Evolutionary conservation across 2,888 invertebrate species (phyloP).

Genomic region (Idaea aversata): DNA sequence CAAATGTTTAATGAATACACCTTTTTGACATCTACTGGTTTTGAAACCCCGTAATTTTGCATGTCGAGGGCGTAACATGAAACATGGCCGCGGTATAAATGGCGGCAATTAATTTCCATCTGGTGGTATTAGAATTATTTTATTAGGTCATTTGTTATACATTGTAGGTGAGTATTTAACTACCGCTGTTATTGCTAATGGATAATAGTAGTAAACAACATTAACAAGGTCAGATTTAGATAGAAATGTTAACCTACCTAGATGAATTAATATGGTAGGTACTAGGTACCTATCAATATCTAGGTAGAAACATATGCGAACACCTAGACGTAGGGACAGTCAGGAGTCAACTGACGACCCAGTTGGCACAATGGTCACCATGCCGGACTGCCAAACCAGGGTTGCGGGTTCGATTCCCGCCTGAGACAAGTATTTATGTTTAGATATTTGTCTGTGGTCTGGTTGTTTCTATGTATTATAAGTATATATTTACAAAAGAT

Average conservation of each 20-base stretch:
- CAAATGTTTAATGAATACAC: background rate
- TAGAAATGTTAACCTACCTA: background rate
- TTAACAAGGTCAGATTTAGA: background rate
- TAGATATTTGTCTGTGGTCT: too few species aligned
- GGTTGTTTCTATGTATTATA: too few species aligned
- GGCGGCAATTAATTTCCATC: slow-evolving; percentile 23
- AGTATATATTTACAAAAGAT: too few species aligned
- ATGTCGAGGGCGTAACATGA: slow-evolving; percentile 11
- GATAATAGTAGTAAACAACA: slow-evolving; percentile 9
- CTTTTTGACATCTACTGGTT: slow-evolving; percentile 10
- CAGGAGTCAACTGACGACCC: too few species aligned
- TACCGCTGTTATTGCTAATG: slow-evolving; percentile 1
- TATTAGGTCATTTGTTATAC: slow-evolving; percentile 3
- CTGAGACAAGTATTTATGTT: too few species aligned
- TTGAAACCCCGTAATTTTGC: background rate
- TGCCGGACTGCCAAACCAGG: too few species aligned
- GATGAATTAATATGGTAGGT: background rate
- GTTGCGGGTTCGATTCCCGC: too few species aligned
- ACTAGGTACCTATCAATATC: slow-evolving; percentile 6
- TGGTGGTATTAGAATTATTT: slow-evolving; percentile 6
- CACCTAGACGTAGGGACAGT: too few species aligned
- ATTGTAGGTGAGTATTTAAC: background rate
- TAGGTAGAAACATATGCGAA: too few species aligned
- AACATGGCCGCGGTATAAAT: slow-evolving; percentile 24
- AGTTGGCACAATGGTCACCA: too few species aligned